These are phyloP conservation scores for Agrotis clavis DNA, from an alignment of 2,888 invertebrate species.

Conservation along the genomic window DNA sequence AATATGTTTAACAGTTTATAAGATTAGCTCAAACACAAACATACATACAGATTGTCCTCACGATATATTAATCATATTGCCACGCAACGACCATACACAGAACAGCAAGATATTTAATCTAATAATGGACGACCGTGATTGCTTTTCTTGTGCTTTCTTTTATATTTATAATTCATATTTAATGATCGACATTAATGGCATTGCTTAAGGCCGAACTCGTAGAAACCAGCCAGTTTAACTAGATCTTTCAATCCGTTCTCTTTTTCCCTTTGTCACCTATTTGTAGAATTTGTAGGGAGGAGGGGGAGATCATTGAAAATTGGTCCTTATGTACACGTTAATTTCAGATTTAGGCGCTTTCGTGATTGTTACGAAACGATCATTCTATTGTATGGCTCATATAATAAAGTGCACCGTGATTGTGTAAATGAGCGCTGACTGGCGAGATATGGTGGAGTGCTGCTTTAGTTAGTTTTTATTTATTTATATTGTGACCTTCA, in stretches of 20 bases:
- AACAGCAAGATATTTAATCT: conserved; percentile 86
- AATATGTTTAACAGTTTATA: conserved; percentile 40
- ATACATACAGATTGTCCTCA: conserved; percentile 44
- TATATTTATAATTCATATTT: conserved; percentile 91
- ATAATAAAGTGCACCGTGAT: conserved; percentile 84
- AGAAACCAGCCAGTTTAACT: conserved; percentile 70
- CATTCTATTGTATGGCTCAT: conserved; percentile 82
- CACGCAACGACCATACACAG: conserved; percentile 66
- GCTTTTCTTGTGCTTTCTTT: conserved; percentile 89
- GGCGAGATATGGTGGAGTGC: conserved; percentile 53
- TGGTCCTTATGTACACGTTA: conserved; percentile 86
- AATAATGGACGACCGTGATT: conserved; percentile 87
- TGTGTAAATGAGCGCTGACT: conserved; percentile 82
- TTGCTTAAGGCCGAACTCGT: conserved; percentile 82
- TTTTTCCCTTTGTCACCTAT: conserved; percentile 45
- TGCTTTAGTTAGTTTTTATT: conserved; percentile 40
- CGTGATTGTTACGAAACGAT: conserved; percentile 86
- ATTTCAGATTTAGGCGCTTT: conserved; percentile 90
- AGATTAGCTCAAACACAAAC: conserved; percentile 42
- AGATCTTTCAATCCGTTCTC: conserved; percentile 73
- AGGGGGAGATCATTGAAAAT: conserved; percentile 60
- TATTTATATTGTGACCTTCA: conserved; percentile 26
- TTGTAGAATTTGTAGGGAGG: conserved; percentile 53
- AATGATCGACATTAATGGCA: conserved; percentile 90
- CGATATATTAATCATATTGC: conserved; percentile 50